phyloP scores from a whole-genome alignment of 2,113 vertebrate species.

The Hydrochoerus hydrochaeris region DNA sequence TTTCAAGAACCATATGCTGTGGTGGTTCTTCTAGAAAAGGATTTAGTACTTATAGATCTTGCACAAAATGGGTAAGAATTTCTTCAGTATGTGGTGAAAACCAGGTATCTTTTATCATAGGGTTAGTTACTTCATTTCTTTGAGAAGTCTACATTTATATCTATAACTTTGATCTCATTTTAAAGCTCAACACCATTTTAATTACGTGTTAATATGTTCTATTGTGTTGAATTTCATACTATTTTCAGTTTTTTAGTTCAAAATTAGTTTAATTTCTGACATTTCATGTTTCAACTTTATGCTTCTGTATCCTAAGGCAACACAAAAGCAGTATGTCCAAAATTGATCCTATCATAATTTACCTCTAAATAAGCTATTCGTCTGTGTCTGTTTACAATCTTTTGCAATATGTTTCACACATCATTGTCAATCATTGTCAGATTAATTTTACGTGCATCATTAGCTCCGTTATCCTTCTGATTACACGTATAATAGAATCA shows the following conservation, averaged over 20 bases:
- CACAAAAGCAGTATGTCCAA: background rate
- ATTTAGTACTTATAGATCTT: slow-evolving; percentile 99
- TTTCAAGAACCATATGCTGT: slow-evolving; percentile 99
- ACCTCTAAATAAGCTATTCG: background rate
- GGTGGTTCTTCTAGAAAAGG: slow-evolving; percentile 98
- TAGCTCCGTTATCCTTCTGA: background rate
- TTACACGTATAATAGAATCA: background rate
- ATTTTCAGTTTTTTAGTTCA: slow-evolving; percentile 25
- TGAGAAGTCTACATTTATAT: slow-evolving; percentile 1
- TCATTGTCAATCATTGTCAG: background rate
- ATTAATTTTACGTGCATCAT: background rate
- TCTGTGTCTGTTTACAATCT: background rate
- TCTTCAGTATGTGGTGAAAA: background rate
- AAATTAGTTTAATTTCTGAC: slow-evolving; percentile 43
- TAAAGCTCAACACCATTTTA: background rate
- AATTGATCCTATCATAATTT: background rate
- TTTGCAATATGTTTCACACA: background rate
- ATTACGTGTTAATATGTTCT: background rate
- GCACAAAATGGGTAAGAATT: slow-evolving; percentile 98
- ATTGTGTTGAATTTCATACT: background rate
- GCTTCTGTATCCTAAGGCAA: background rate
- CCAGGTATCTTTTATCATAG: background rate
- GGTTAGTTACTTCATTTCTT: background rate
- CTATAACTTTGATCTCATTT: background rate
- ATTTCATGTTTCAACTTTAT: slow-evolving; percentile 5